These are phyloP conservation scores for Nansenia antarctica DNA, from an alignment of 2,113 vertebrate genomes.

Conservation along the genomic window DNA sequence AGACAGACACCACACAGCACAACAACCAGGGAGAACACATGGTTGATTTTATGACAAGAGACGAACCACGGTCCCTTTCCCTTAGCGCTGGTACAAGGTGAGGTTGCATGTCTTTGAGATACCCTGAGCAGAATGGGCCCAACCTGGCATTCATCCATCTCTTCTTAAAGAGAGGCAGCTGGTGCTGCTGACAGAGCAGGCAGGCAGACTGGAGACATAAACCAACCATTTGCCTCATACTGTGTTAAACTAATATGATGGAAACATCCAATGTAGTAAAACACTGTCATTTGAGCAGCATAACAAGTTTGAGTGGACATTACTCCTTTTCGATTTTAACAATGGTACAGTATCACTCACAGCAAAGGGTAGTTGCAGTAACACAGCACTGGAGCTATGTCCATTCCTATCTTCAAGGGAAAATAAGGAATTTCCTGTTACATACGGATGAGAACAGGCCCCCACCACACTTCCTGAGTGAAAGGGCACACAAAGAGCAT, in stretches of 20 bases:
- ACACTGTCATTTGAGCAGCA: not conserved
- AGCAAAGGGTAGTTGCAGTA: not conserved
- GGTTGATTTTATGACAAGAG: constrained; percentile 31
- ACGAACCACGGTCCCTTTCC: constrained; percentile 32
- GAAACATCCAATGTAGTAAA: too few relatives aligned
- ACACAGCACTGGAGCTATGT: not conserved
- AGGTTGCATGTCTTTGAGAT: not conserved
- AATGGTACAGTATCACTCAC: not conserved
- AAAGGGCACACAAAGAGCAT: not conserved
- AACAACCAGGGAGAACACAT: constrained; percentile 13
- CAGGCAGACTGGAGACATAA: not conserved
- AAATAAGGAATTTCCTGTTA: not conserved
- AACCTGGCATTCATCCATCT: constrained; percentile 31
- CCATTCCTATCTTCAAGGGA: not conserved
- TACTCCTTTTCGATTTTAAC: not conserved
- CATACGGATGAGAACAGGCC: constrained; percentile 1
- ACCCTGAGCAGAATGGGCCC: constrained; percentile 19
- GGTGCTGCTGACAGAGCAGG: constrained; percentile 11
- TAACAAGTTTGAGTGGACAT: too few relatives aligned
- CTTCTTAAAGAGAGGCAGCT: constrained; percentile 15
- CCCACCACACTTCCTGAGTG: not conserved
- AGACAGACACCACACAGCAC: too few relatives aligned
- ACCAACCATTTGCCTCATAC: not conserved
- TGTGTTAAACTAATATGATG: not conserved
- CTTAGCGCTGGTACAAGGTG: constrained; percentile 17